phyloP scores from a whole-genome alignment of 2,888 invertebrate species.

The Cecidostiba fungosa region DNA sequence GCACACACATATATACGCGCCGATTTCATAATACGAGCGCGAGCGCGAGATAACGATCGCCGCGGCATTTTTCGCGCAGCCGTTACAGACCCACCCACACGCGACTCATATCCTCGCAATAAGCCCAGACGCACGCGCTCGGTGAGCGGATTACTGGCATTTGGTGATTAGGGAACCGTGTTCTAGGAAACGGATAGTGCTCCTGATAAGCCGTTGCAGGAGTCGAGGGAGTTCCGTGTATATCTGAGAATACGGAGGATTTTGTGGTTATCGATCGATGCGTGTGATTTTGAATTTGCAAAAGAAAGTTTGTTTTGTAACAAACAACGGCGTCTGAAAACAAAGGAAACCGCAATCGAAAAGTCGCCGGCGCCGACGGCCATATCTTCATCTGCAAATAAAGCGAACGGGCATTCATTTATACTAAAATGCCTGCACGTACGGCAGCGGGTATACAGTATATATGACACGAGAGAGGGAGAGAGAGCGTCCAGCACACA shows the following conservation, averaged over 20 bases:
- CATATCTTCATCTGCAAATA: constrained; percentile 31
- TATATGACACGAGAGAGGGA: neutral
- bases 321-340: neutral
- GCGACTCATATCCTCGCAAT: constrained; percentile 1
- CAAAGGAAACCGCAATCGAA: neutral
- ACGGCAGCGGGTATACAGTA: neutral
- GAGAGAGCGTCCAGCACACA: neutral
- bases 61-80: neutral
- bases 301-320: no score
- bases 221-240: no score
- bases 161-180: neutral
- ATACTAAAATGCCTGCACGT: constrained; percentile 14
- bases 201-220: no score
- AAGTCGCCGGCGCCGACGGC: neutral
- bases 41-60: constrained; percentile 39
- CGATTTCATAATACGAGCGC: constrained; percentile 36
- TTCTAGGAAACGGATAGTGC: neutral
- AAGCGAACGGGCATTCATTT: constrained; percentile 13
- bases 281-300: no score
- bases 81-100: constrained; percentile 26
- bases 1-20: constrained; percentile 28
- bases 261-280: no score
- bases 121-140: neutral
- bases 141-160: neutral
- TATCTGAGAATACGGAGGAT: no score